These are phyloP conservation scores for Drosophila sp. DNA, from an alignment of 1,140 invertebrate genomes.

Conservation along the genomic window DNA sequence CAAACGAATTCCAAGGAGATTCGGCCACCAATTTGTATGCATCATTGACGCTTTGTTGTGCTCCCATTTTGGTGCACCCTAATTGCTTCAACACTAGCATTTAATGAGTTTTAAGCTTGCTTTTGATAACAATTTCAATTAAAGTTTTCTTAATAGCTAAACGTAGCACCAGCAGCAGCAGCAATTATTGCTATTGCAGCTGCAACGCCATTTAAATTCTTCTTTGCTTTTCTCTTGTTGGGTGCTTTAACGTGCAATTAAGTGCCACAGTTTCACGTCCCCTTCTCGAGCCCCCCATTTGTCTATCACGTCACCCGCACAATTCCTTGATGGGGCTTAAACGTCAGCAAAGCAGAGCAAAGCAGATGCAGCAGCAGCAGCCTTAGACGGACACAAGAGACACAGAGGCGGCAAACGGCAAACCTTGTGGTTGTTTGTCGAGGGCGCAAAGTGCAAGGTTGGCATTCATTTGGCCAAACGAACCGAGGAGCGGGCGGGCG, in stretches of 20 bases:
- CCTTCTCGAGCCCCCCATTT: neutral
- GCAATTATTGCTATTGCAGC: conserved; percentile 40
- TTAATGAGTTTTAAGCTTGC: conserved; percentile 38
- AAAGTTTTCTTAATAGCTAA: conserved; percentile 51
- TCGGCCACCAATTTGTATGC: too few species aligned
- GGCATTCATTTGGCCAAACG: conserved; percentile 59
- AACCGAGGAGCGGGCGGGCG: neutral
- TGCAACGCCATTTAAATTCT: conserved; percentile 39
- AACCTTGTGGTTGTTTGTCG: conserved; percentile 66
- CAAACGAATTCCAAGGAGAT: too few species aligned
- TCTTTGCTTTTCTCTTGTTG: conserved; percentile 8
- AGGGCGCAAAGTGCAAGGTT: conserved; percentile 73
- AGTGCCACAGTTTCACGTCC: conserved; percentile 18
- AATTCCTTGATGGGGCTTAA: conserved; percentile 25
- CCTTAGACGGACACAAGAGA: conserved; percentile 15
- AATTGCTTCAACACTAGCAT: conserved; percentile 4
- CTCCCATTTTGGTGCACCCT: conserved; percentile 30
- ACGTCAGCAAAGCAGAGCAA: conserved; percentile 20
- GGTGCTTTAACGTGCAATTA: conserved; percentile 46
- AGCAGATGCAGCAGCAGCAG: conserved; percentile 16
- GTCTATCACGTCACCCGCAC: conserved; percentile 21
- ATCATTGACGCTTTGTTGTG: too few species aligned
- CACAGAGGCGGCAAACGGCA: conserved; percentile 19
- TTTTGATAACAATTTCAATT: conserved; percentile 54
- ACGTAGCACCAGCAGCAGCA: conserved; percentile 1